Conservation (phyloP, 1,140 invertebrate species). For the Lepidurus apus region DNA sequence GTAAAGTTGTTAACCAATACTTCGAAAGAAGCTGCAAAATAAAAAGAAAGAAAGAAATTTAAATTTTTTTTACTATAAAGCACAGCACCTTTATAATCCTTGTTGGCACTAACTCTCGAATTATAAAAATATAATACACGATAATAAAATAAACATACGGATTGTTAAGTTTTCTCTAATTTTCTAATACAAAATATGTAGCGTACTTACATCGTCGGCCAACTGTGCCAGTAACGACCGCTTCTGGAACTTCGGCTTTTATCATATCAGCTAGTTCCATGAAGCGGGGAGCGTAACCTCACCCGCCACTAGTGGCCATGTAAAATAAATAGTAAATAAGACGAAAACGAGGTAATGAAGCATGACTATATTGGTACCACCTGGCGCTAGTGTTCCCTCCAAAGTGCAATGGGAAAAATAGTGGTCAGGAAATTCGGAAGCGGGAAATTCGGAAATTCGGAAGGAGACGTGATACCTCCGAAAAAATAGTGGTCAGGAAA, state of each 20-base stretch:
- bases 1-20: constrained; percentile 55
- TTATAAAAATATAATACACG: too few species aligned
- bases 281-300: constrained; percentile 58
- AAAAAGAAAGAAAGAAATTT: constrained; percentile 36
- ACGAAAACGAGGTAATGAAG: not conserved
- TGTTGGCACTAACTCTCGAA: too few species aligned
- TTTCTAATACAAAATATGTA: not conserved
- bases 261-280: constrained; percentile 53
- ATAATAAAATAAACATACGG: too few species aligned
- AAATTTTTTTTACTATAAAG: too few species aligned
- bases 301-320: constrained; percentile 48
- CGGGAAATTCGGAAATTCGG: too few species aligned
- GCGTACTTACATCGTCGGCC: constrained; percentile 53
- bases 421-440: too few species aligned
- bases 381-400: too few species aligned
- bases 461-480: too few species aligned
- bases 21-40: constrained; percentile 58
- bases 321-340: constrained; percentile 36
- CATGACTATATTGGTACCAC: too few species aligned
- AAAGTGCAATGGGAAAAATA: too few species aligned
- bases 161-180: not conserved
- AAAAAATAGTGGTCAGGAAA: too few species aligned
- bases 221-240: constrained; percentile 50
- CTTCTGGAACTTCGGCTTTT: constrained; percentile 49
- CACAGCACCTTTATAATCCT: too few species aligned